These are phyloP conservation scores for Synanthedon myopaeformis DNA, from an alignment of 2,888 invertebrate species.

Conservation along the genomic window DNA sequence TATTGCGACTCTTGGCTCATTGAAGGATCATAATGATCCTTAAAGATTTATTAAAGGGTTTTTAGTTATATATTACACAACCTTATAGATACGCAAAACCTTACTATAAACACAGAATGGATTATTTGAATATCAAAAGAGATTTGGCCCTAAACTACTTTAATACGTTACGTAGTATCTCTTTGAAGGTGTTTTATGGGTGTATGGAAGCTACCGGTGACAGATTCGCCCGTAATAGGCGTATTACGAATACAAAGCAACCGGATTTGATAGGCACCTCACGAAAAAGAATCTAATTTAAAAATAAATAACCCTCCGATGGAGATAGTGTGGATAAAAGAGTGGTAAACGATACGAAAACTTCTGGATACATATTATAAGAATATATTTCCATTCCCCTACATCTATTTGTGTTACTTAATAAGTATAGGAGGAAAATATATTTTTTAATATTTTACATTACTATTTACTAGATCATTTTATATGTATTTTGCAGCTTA, in stretches of 20 bases:
- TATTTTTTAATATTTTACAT: no score
- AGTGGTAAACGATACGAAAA: not conserved
- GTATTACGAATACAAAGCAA: conserved; percentile 26
- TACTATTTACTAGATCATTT: no score
- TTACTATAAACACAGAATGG: no score
- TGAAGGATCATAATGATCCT: no score
- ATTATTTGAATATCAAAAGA: conserved; percentile 36
- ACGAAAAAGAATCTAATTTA: conserved; percentile 40
- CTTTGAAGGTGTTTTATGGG: conserved; percentile 13
- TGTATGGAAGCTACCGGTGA: conserved; percentile 12
- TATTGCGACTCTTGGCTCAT: no score
- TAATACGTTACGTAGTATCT: conserved; percentile 10
- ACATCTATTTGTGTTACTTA: no score
- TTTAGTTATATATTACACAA: no score
- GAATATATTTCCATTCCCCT: no score
- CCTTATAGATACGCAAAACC: not conserved
- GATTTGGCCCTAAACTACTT: conserved; percentile 16
- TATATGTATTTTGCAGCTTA: no score
- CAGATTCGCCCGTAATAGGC: conserved; percentile 25
- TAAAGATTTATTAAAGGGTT: no score
- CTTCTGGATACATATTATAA: no score
- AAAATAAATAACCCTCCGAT: conserved; percentile 20
- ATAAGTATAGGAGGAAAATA: no score
- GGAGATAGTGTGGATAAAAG: conserved; percentile 1
- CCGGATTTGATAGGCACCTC: conserved; percentile 9